Percentiles rank a stretch among this genome's conserved stretches.
phyloP scores from a whole-genome alignment of 2,888 invertebrate species.

The Clivina fossor region DNA sequence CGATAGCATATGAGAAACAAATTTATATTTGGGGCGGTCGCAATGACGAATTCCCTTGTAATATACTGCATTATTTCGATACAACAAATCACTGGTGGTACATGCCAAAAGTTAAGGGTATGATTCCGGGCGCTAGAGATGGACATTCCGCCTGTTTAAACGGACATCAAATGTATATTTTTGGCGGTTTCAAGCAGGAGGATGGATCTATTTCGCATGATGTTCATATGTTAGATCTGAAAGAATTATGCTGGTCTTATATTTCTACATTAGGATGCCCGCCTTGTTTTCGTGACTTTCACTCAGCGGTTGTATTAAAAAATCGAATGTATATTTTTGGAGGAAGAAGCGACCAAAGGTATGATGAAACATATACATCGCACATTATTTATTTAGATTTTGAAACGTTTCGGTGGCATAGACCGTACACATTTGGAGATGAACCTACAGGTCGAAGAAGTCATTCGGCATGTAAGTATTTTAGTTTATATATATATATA shows the following conservation, averaged over 20 bases:
- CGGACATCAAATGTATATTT: constrained; percentile 79
- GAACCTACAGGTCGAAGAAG: constrained; percentile 81
- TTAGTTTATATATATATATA: constrained; percentile 1
- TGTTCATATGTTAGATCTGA: constrained; percentile 73
- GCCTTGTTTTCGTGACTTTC: constrained; percentile 81
- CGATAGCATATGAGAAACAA: constrained; percentile 74
- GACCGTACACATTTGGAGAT: constrained; percentile 61
- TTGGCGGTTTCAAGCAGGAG: constrained; percentile 89
- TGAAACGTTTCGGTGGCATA: constrained; percentile 68
- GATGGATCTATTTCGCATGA: constrained; percentile 78
- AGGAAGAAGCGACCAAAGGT: constrained; percentile 76
- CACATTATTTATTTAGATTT: constrained; percentile 77
- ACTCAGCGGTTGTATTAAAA: constrained; percentile 77
- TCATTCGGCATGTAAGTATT: constrained; percentile 83
- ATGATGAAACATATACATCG: constrained; percentile 77
- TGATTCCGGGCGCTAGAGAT: constrained; percentile 59
- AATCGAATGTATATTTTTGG: constrained; percentile 88
- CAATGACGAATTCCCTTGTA: constrained; percentile 82
- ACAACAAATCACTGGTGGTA: constrained; percentile 70
- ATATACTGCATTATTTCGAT: constrained; percentile 79
- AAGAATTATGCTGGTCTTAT: constrained; percentile 71
- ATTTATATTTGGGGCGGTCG: constrained; percentile 92
- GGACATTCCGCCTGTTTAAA: constrained; percentile 89
- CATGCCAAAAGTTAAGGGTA: constrained; percentile 66
- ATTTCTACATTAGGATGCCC: constrained; percentile 64